Evolutionary conservation across 2,888 invertebrate genomes (phyloP).

Genomic region (Noctua fimbriata): DNA sequence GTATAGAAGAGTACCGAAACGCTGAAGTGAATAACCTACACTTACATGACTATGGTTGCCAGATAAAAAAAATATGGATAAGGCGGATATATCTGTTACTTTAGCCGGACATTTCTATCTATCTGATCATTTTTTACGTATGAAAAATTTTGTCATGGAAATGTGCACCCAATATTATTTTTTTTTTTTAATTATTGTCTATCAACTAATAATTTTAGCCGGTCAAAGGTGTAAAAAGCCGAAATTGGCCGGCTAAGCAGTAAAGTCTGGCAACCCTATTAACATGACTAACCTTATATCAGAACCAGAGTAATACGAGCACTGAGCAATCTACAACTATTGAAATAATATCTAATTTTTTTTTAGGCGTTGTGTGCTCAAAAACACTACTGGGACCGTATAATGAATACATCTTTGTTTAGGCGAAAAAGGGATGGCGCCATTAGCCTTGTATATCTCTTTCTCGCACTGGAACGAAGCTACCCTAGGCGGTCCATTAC

Average conservation of each 20-base stretch:
- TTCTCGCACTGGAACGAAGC: background rate
- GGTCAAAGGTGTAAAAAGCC: constrained; percentile 44
- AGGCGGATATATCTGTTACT: constrained; percentile 40
- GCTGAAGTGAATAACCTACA: constrained; percentile 26
- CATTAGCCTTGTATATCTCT: background rate
- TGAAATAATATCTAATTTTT: constrained; percentile 29
- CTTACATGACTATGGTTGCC: constrained; percentile 48
- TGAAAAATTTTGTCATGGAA: constrained; percentile 32
- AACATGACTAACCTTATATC: constrained; percentile 30
- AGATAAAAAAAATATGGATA: constrained; percentile 18
- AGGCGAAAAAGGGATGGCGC: background rate
- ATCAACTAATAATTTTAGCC: constrained; percentile 15
- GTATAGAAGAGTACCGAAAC: constrained; percentile 11
- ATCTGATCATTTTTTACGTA: background rate
- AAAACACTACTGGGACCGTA: constrained; percentile 1
- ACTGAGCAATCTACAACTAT: constrained; percentile 44
- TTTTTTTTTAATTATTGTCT: background rate
- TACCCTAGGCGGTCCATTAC: background rate
- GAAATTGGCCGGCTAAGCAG: constrained; percentile 43
- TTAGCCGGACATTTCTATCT: constrained; percentile 33
- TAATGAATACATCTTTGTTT: background rate
- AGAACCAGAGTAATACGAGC: constrained; percentile 42
- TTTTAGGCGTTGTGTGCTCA: constrained; percentile 23
- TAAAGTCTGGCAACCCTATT: constrained; percentile 48
- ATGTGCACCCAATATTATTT: constrained; percentile 8